Base-by-base conservation (phyloP, 2,797 vertebrate species). In the Euphonia xanthogaster region DNA sequence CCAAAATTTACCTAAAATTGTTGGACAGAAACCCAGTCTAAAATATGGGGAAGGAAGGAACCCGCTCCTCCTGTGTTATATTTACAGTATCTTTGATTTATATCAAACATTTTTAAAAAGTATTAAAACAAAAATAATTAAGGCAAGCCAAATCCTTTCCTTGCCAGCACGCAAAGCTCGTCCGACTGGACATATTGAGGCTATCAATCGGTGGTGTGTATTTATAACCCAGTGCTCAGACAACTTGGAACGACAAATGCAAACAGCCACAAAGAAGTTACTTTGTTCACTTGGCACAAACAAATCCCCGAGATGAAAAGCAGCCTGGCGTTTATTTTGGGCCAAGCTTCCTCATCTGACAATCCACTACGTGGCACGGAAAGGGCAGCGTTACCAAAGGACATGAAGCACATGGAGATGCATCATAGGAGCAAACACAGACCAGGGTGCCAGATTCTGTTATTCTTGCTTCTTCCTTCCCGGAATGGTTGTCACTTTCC, bases 161-260 rank as follows among this genome's bases (percentile, higher is more conserved):
- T 78, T 92, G 96, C 95, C 97, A 98, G 97, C 97, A 98, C 33
- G 92, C 97, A 95, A 97, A 95, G 92, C 87, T 96, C 89, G 97
- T 97, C 98, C 50, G 96, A 96, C 87, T 95, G 97, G 97, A 97
- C 97, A 98, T 97, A 97, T 94, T 98, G 97, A 97, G 96, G 96
- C 95, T 97, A 98, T 98, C 97, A 98, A 92, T 97, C 31, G 93
- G 94, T 94, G 95, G 79, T 88, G 83, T 96, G 89, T 96, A 96
- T 97, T 97, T 97, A 97, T 95, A 97, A 96, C 90, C 86, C 62
- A 84, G 90, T 22, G 66, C 83, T 94, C 87, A 96, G 97, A 96
- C 76, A 87, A 54, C 91, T 97, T 97, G 95, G 96, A 97, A 97
- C 53, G 27, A 91, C 91, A 96, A 97, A 97, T 45, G 90, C 96